These are phyloP conservation scores for Myoxocephalus aenaeus DNA, from an alignment of 2,797 vertebrate genomes.

Conservation along the genomic window DNA sequence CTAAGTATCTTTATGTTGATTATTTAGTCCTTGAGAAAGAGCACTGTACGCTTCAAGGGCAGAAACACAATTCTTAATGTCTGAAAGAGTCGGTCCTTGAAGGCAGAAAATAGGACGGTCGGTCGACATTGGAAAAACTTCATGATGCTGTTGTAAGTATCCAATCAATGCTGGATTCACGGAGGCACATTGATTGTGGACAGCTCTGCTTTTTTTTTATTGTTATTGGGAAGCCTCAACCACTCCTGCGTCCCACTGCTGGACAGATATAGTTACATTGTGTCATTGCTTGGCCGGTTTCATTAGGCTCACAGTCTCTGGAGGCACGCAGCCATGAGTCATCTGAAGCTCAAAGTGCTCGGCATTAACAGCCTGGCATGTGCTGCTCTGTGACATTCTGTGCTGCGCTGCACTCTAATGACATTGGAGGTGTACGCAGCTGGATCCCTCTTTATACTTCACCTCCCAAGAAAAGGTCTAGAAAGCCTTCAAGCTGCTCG, in stretches of 20 bases:
- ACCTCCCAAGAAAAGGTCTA: slow-evolving; percentile 77
- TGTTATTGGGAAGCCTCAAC: slow-evolving; percentile 5
- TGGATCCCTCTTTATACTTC: slow-evolving; percentile 72
- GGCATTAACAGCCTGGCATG: slow-evolving; percentile 50
- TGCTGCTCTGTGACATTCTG: slow-evolving; percentile 45
- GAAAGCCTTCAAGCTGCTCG: slow-evolving; percentile 75
- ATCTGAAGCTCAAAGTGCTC: slow-evolving; percentile 54
- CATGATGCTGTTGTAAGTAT: slow-evolving; percentile 12
- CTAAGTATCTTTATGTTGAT: slow-evolving; percentile 78
- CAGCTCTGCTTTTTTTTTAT: slow-evolving; percentile 32
- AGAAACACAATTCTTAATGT: slow-evolving; percentile 15
- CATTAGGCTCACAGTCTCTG: slow-evolving; percentile 59
- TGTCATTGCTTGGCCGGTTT: slow-evolving; percentile 60
- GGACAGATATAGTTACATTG: slow-evolving; percentile 41
- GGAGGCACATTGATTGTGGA: slow-evolving; percentile 29
- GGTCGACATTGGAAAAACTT: slow-evolving; percentile 5
- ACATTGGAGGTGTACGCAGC: slow-evolving; percentile 67
- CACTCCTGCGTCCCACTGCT: slow-evolving; percentile 8
- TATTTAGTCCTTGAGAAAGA: slow-evolving; percentile 80
- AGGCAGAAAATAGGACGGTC: slow-evolving; percentile 6
- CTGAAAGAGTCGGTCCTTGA: slow-evolving; percentile 26
- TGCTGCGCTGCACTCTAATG: slow-evolving; percentile 53
- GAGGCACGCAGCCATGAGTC: slow-evolving; percentile 51
- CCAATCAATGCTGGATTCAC: slow-evolving; percentile 36
- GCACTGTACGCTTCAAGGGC: slow-evolving; percentile 57